A percentile compares a stretch with the other conserved stretches of the same genome.
phyloP scores from a whole-genome alignment of 2,113 vertebrate species.

The Phalacrocorax pelagicus region DNA sequence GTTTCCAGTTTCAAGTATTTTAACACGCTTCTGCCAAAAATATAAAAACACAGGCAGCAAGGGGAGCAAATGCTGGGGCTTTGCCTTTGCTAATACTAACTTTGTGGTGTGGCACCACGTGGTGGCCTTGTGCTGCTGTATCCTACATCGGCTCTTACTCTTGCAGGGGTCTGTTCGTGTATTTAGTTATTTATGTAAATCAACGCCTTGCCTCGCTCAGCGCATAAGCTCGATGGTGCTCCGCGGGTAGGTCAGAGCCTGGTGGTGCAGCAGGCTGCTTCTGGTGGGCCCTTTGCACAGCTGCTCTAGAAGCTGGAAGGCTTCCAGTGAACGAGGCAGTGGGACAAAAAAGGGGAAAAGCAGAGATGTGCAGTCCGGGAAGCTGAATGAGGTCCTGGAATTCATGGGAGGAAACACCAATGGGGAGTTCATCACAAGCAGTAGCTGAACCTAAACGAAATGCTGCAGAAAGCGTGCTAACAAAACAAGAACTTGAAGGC shows the following conservation, averaged over 20 bases:
- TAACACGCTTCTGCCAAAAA: not conserved
- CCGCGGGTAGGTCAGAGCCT: not conserved
- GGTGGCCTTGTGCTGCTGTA: not conserved
- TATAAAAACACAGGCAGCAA: not conserved
- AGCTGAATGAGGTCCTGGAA: not conserved
- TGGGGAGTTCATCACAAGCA: not conserved
- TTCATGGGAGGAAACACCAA: too few species aligned
- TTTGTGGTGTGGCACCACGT: rapidly evolving
- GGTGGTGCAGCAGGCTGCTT: not conserved
- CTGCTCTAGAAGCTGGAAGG: not conserved
- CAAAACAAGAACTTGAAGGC: too few species aligned
- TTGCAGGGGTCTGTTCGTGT: too few species aligned
- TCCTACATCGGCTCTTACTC: not conserved
- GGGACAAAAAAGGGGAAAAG: too few species aligned
- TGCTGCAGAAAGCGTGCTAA: not conserved
- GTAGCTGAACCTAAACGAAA: rapidly evolving
- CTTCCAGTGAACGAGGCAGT: not conserved
- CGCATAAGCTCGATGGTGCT: not conserved
- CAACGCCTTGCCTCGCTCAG: not conserved
- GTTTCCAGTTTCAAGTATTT: not conserved
- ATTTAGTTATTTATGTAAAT: too few species aligned
- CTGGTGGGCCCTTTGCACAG: not conserved
- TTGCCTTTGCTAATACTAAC: not conserved
- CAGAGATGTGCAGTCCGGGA: too few species aligned
- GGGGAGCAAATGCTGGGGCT: not conserved